Evolutionary conservation across 2,797 vertebrate species (phyloP).

Genomic region (Hydrolagus colliei): DNA sequence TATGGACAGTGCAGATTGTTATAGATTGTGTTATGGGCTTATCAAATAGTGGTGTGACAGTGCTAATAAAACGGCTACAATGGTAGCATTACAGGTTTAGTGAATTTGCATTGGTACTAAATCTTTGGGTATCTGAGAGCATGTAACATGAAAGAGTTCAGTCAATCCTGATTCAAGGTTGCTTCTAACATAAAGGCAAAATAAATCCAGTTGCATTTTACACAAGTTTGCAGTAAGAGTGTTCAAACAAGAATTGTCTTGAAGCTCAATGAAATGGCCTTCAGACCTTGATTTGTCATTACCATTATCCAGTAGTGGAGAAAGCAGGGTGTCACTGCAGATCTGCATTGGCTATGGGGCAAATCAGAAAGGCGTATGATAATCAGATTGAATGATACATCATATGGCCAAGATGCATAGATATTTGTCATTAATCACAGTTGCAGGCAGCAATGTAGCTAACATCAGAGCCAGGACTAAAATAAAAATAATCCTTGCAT

Average conservation of each 20-base stretch:
- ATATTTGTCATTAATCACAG: neutral
- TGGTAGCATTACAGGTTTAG: neutral
- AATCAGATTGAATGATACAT: neutral
- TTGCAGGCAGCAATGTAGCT: neutral
- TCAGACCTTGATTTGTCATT: neutral
- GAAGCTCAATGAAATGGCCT: neutral
- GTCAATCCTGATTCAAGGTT: neutral
- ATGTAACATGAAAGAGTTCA: neutral
- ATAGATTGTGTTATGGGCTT: too few relatives aligned
- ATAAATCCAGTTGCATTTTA: neutral
- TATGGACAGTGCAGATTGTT: neutral
- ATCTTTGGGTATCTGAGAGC: neutral
- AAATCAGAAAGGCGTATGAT: neutral
- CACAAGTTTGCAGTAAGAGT: neutral
- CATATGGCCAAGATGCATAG: neutral
- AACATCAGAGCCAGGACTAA: neutral
- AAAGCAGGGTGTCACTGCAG: neutral
- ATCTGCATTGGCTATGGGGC: neutral
- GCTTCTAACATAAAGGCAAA: neutral
- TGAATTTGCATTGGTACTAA: neutral
- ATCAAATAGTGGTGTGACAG: neutral
- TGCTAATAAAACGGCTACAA: neutral
- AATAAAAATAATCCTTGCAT: neutral
- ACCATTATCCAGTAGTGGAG: neutral
- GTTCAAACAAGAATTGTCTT: neutral